Evolutionary conservation across 2,113 vertebrate genomes (phyloP).

Genomic region (Otolemur garnettii): DNA sequence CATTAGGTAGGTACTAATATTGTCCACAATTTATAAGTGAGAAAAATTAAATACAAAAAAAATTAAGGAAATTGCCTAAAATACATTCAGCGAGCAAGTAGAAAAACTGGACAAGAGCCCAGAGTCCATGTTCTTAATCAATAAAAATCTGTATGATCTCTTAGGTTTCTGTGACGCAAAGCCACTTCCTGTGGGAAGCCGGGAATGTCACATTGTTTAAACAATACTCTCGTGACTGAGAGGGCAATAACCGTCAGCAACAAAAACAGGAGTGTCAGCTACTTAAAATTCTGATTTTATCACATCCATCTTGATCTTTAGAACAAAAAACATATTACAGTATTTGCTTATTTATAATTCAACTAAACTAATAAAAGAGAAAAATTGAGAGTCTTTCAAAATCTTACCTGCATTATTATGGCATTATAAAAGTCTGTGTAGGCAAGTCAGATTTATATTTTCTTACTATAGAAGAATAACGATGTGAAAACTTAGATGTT

Average conservation of each 20-base stretch:
- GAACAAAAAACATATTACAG: background rate
- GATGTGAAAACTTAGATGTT: constrained; percentile 31
- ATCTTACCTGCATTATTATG: constrained; percentile 11
- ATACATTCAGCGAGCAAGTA: background rate
- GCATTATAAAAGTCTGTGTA: constrained; percentile 52
- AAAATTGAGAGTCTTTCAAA: constrained; percentile 61
- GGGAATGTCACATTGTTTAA: background rate
- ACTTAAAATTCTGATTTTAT: constrained; percentile 16
- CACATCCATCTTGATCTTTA: constrained; percentile 26
- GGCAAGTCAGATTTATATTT: constrained; percentile 64
- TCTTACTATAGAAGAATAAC: constrained; percentile 66
- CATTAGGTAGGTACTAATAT: background rate
- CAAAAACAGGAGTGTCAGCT: background rate
- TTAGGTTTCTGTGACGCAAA: background rate
- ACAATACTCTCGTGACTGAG: background rate
- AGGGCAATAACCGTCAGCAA: background rate
- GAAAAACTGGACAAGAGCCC: background rate
- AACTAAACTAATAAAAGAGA: constrained; percentile 53
- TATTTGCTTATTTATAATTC: constrained; percentile 66
- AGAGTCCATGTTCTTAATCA: background rate
- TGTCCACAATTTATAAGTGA: background rate
- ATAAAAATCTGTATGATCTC: background rate
- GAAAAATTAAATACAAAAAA: background rate
- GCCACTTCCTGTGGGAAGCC: too few relatives aligned
- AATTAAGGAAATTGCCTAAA: background rate